Evolutionary conservation across 2,797 vertebrate genomes (phyloP).

Genomic region (Darevskia nairensis): DNA sequence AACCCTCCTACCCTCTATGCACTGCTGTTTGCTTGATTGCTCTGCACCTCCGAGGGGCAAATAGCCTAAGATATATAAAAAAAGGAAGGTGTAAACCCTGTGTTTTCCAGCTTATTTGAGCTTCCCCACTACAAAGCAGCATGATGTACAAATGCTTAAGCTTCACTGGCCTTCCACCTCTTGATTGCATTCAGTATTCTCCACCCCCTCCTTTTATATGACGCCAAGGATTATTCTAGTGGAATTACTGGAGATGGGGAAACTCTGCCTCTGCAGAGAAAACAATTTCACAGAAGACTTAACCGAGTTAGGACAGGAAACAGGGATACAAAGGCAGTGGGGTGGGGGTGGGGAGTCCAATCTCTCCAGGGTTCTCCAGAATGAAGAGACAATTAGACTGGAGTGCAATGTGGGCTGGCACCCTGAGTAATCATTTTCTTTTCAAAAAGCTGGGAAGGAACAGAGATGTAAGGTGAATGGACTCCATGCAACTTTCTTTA

Average conservation of each 20-base stretch:
- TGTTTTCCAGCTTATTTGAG: slow-evolving; percentile 17
- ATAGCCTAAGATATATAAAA: neutral
- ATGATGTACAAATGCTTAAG: slow-evolving; percentile 5
- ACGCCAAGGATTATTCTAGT: slow-evolving; percentile 66
- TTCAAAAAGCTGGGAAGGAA: slow-evolving; percentile 35
- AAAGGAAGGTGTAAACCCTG: neutral
- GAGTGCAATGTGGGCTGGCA: slow-evolving; percentile 6
- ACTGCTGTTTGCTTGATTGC: neutral
- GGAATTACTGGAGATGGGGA: slow-evolving; percentile 52
- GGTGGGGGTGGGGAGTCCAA: slow-evolving; percentile 16
- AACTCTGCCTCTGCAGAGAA: slow-evolving; percentile 59
- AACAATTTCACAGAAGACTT: slow-evolving; percentile 75
- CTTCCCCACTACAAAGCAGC: slow-evolving; percentile 19
- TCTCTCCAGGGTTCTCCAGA: slow-evolving; percentile 36
- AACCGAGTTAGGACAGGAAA: slow-evolving; percentile 41
- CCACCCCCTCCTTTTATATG: neutral
- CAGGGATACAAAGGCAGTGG: slow-evolving; percentile 50
- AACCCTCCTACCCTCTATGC: neutral
- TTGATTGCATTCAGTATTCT: neutral
- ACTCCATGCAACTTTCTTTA: slow-evolving; percentile 15
- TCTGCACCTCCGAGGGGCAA: neutral
- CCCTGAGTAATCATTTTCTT: slow-evolving; percentile 2
- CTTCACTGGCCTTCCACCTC: slow-evolving; percentile 13
- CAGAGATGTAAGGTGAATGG: slow-evolving; percentile 1
- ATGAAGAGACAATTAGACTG: slow-evolving; percentile 49